Base-by-base conservation (phyloP, 2,888 invertebrate genomes). In the Eilema sororculum region DNA sequence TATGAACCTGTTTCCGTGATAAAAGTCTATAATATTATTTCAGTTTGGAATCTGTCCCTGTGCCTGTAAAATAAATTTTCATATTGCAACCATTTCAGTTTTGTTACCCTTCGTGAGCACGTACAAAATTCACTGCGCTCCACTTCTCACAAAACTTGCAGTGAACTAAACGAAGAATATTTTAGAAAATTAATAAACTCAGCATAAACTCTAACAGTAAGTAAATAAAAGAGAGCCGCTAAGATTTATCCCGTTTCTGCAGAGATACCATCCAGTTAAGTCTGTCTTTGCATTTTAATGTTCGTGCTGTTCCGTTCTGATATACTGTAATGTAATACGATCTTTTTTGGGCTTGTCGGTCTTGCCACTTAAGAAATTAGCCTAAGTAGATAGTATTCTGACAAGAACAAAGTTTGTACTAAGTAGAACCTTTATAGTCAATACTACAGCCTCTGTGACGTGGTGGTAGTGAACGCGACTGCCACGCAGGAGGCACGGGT, bases 231-330 rank as follows among this genome's bases (percentile, higher is more conserved):
- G 12, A 22, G 28, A 57, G n/a, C n/a, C 16, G 56, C 69, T 69
- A 75, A 75, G 76, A 79, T 81, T 78, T 76, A 78, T 81, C 59
- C 65, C 46, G 75, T 70, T 75, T 62, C 71, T 69, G 68, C 68
- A 22, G 62, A 74, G 76, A 76, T 65, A 82, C 67, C 79, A 86
- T 84, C 81, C 77, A 80, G 82, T 84, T 84, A 86, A 87, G 83
- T 79, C 81, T 74, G 68, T 74, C 82, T 87, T 87, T 86, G 87
- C 86, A 88, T 88, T 85, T 87, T 85, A 88, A 88, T 86, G 83
- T 75, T 67, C 71, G 24, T 65, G 62, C 78, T 80, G 78, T 81
- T 82, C 75, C 78, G 46, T n/a, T n/a, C 65, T 81, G 79, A 83
- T 80, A 79, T 82, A 84, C 77, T 76, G 79, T 74, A 68, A 79